Conservation (phyloP, 2,888 invertebrate species). For the Alcis repandata region DNA sequence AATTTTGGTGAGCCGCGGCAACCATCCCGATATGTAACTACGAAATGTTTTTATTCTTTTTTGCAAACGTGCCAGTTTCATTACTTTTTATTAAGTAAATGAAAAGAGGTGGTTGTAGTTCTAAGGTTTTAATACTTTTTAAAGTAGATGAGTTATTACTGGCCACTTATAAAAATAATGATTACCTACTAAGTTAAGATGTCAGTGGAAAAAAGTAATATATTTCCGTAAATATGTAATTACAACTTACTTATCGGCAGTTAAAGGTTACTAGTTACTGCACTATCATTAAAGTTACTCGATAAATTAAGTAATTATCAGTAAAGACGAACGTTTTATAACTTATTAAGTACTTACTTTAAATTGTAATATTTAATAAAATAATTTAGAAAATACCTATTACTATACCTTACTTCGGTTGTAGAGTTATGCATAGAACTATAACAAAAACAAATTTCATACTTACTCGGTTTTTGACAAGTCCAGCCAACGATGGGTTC, state of each 20-base stretch:
- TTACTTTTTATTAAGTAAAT: conserved; percentile 46
- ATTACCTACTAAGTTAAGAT: conserved; percentile 20
- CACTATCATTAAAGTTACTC: conserved; percentile 45
- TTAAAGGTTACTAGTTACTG: conserved; percentile 58
- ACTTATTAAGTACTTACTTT: conserved; percentile 10
- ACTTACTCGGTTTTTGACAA: no score
- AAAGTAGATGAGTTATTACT: conserved; percentile 4
- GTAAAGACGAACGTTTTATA: conserved; percentile 7
- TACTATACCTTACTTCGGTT: neutral
- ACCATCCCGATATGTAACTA: conserved; percentile 69
- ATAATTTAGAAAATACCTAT: neutral
- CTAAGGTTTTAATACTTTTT: neutral
- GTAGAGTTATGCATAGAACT: neutral
- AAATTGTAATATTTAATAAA: conserved; percentile 8
- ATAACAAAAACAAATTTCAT: no score
- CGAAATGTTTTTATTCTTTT: conserved; percentile 50
- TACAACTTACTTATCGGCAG: conserved; percentile 53
- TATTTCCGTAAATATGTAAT: conserved; percentile 12
- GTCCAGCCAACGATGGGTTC: no score
- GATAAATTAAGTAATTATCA: conserved; percentile 25
- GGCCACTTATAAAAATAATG: conserved; percentile 19
- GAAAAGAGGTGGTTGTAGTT: neutral
- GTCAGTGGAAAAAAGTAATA: conserved; percentile 24
- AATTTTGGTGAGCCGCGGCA: conserved; percentile 76
- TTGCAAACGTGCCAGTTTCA: conserved; percentile 34